These are phyloP conservation scores for Apotomis capreana DNA, from an alignment of 2,888 invertebrate species.

Conservation along the genomic window DNA sequence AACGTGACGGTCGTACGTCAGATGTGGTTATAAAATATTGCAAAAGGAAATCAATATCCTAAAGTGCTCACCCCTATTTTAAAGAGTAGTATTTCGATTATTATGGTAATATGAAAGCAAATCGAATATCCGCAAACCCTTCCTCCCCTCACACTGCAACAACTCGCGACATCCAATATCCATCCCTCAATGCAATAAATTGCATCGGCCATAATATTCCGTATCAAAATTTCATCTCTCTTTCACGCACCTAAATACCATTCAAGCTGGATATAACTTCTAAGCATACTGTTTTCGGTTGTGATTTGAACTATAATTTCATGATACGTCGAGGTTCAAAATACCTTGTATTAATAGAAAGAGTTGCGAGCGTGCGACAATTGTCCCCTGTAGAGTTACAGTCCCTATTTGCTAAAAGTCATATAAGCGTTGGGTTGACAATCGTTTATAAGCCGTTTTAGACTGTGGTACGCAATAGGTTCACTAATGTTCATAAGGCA, in stretches of 20 bases:
- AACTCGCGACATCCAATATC: slow-evolving; percentile 9
- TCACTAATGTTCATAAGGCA: not conserved
- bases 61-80: slow-evolving; percentile 18
- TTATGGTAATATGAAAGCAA: slow-evolving; percentile 43
- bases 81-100: slow-evolving; percentile 30
- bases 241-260: slow-evolving; percentile 20
- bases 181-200: slow-evolving; percentile 25
- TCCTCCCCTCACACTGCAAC: slow-evolving; percentile 5
- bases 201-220: slow-evolving; percentile 14
- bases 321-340: not conserved
- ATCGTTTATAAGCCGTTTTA: slow-evolving; percentile 3
- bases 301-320: not conserved
- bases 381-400: slow-evolving; percentile 6
- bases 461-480: not conserved
- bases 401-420: not conserved
- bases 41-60: slow-evolving; percentile 16
- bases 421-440: not conserved
- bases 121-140: slow-evolving; percentile 31
- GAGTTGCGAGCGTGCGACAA: slow-evolving; percentile 4
- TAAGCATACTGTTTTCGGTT: not conserved
- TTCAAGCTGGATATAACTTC: not conserved
- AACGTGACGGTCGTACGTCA: not conserved
- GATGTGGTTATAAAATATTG: slow-evolving; percentile 7
- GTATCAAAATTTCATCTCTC: slow-evolving; percentile 21
- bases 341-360: not conserved